These are phyloP conservation scores for Polypedilum vanderplanki DNA, from an alignment of 1,140 invertebrate species.

Conservation along the genomic window DNA sequence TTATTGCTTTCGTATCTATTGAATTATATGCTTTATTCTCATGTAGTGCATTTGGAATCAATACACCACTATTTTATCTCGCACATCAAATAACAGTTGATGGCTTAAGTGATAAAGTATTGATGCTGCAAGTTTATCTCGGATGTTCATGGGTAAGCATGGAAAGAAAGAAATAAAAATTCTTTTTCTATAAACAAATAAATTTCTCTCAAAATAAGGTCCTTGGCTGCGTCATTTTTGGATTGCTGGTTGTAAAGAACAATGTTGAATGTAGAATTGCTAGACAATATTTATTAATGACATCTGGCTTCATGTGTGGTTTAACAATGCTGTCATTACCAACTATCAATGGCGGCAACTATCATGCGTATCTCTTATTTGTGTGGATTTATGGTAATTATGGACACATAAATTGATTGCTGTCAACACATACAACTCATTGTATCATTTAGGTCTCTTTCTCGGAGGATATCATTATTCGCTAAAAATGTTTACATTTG, in stretches of 20 bases:
- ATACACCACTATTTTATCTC: constrained; percentile 80
- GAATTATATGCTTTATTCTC: no score
- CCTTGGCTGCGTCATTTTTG: constrained; percentile 71
- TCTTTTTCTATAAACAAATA: not conserved
- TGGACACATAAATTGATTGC: constrained; percentile 29
- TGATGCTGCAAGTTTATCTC: constrained; percentile 69
- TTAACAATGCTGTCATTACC: constrained; percentile 74
- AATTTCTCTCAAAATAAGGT: constrained; percentile 37
- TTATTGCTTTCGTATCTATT: no score
- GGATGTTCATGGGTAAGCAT: constrained; percentile 66
- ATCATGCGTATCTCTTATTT: constrained; percentile 72
- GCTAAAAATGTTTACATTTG: constrained; percentile 82
- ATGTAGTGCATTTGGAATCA: constrained; percentile 67
- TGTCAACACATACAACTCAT: not conserved
- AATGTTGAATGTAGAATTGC: constrained; percentile 77
- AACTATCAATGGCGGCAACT: constrained; percentile 62
- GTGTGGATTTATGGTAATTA: constrained; percentile 71
- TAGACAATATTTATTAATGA: constrained; percentile 74
- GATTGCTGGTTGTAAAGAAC: constrained; percentile 72
- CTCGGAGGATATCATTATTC: constrained; percentile 80
- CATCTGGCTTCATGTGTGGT: constrained; percentile 69
- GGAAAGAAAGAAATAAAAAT: not conserved
- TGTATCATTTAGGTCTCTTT: constrained; percentile 55
- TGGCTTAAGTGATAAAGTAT: constrained; percentile 59
- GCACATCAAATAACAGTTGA: constrained; percentile 69